A percentile compares a stretch with the other conserved stretches of the same genome.
Evolutionary conservation across 2,797 vertebrate genomes (phyloP).

Genomic region (Acipenser ruthenus): DNA sequence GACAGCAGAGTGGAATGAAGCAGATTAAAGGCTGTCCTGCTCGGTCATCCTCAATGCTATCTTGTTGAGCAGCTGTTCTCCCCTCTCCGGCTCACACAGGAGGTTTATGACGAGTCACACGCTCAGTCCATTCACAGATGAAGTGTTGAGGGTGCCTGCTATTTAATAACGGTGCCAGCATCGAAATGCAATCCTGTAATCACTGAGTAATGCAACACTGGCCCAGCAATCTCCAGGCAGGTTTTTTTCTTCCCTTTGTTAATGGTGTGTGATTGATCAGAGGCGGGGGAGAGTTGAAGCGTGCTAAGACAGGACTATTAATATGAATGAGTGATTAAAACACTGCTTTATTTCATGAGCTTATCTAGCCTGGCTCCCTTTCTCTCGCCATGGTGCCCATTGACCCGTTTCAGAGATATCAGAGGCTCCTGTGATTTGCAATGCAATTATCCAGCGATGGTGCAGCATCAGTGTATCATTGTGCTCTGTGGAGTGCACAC

Average conservation of each 20-base stretch:
- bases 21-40: constrained; percentile 1
- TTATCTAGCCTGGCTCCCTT: neutral
- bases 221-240: constrained; percentile 36
- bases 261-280: constrained; percentile 14
- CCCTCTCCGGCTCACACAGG: constrained; percentile 8
- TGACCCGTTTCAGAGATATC: constrained; percentile 1
- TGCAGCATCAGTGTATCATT: neutral
- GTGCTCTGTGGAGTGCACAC: no score
- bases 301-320: neutral
- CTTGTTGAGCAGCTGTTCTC: constrained; percentile 10
- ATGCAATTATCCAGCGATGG: neutral
- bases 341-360: neutral
- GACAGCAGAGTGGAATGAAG: neutral
- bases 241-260: constrained; percentile 21
- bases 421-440: neutral
- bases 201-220: constrained; percentile 36
- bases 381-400: neutral
- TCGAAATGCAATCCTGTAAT: constrained; percentile 31
- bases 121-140: constrained; percentile 28
- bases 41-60: neutral
- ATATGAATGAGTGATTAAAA: constrained; percentile 10
- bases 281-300: constrained; percentile 23
- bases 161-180: constrained; percentile 35
- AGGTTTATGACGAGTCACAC: constrained; percentile 33
- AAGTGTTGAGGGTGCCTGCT: constrained; percentile 25